These are phyloP conservation scores for Orgyia antiqua DNA, from an alignment of 2,888 invertebrate species.

Conservation along the genomic window DNA sequence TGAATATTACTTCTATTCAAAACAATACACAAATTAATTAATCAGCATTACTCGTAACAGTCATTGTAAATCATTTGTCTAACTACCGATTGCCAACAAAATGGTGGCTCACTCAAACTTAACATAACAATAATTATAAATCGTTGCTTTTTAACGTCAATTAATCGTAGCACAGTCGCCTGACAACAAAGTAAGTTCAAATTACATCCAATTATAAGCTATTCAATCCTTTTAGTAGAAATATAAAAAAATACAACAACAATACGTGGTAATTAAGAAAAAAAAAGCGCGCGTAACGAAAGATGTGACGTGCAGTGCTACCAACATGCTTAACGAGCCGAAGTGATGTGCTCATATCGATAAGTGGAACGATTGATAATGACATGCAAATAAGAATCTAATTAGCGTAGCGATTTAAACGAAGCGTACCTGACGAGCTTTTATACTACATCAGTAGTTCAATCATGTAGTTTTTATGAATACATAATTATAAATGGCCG, in stretches of 20 bases:
- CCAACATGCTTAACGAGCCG: conserved; percentile 56
- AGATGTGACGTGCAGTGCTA: conserved; percentile 63
- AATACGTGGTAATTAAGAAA: conserved; percentile 70
- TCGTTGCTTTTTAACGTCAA: conserved; percentile 56
- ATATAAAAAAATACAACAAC: conserved; percentile 52
- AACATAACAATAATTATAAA: conserved; percentile 55
- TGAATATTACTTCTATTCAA: too few relatives aligned
- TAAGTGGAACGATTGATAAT: conserved; percentile 29
- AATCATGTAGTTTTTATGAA: conserved; percentile 19
- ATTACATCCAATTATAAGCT: conserved; percentile 76
- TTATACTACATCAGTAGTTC: conserved; percentile 17
- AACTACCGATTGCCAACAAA: conserved; percentile 54
- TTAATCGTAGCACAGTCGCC: conserved; percentile 54
- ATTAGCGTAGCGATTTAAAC: conserved; percentile 25
- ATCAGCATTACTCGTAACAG: too few relatives aligned
- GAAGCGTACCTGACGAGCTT: conserved; percentile 16
- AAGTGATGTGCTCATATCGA: conserved; percentile 48
- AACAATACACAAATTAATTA: too few relatives aligned
- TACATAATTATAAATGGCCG: conserved; percentile 15
- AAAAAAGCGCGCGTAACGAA: conserved; percentile 61
- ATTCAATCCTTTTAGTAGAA: conserved; percentile 70
- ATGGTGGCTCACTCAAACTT: conserved; percentile 50
- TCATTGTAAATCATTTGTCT: conserved; percentile 61
- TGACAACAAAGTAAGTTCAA: conserved; percentile 69
- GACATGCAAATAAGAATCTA: conserved; percentile 29